Conservation (phyloP, 2,113 vertebrate species). For the Nothobranchius furzeri region DNA sequence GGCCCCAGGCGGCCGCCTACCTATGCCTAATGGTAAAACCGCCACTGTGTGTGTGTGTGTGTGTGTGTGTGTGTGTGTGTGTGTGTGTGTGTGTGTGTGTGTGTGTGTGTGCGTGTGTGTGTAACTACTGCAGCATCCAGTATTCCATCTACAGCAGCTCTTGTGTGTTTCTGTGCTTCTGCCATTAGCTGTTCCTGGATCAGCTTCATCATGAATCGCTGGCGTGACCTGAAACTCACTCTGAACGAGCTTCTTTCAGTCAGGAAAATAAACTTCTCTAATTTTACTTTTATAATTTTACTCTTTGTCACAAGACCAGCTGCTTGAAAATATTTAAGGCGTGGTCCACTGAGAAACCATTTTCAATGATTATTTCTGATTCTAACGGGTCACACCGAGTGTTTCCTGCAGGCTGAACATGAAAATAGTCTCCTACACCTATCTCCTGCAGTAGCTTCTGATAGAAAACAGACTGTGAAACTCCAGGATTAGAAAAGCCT, state of each 20-base stretch:
- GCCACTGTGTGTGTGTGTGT: too few species aligned
- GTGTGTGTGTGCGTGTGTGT: slow-evolving; percentile 33
- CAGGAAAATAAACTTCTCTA: slow-evolving; percentile 34
- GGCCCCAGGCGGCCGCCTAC: too few species aligned
- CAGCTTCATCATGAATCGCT: slow-evolving; percentile 63
- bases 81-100: neutral
- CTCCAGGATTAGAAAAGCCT: too few species aligned
- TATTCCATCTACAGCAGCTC: slow-evolving; percentile 5
- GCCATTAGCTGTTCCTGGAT: slow-evolving; percentile 47
- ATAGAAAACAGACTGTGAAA: too few species aligned
- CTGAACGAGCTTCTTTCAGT: slow-evolving; percentile 53
- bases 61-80: too few species aligned
- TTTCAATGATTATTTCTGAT: too few species aligned
- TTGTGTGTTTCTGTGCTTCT: neutral
- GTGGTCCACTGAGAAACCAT: too few species aligned
- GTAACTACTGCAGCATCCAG: slow-evolving; percentile 15
- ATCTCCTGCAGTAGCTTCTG: too few species aligned
- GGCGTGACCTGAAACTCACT: slow-evolving; percentile 24
- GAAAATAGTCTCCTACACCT: too few species aligned
- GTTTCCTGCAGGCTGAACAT: too few species aligned
- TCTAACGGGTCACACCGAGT: too few species aligned
- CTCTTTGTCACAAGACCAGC: slow-evolving; percentile 23
- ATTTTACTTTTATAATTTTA: slow-evolving; percentile 2
- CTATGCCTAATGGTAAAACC: too few species aligned
- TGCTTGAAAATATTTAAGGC: slow-evolving; percentile 5